A percentile compares a stretch with the other conserved stretches of the same genome.
phyloP scores from a whole-genome alignment of 2,113 vertebrate species.

The Brachyhypopomus gauderio region DNA sequence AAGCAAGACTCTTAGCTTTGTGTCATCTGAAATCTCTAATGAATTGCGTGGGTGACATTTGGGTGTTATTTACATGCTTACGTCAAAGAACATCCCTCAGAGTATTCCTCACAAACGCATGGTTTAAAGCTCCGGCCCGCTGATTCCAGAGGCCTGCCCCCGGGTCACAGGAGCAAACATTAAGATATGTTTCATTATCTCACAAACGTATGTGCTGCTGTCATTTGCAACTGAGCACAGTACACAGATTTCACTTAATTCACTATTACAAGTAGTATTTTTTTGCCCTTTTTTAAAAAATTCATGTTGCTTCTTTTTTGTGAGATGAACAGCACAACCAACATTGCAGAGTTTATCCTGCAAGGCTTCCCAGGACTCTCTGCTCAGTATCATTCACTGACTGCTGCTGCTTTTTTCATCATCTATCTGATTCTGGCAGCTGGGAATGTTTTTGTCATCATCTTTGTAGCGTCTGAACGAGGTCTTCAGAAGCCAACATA shows the following conservation, averaged over 20 bases:
- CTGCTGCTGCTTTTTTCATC: constrained; percentile 59
- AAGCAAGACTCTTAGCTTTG: neutral
- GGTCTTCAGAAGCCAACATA: constrained; percentile 62
- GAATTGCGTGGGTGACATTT: neutral
- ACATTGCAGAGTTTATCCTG: constrained; percentile 51
- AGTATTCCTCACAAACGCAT: neutral
- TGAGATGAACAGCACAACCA: constrained; percentile 39
- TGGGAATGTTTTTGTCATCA: constrained; percentile 67
- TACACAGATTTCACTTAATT: neutral
- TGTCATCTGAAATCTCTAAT: neutral
- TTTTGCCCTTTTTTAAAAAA: neutral
- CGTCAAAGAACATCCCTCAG: neutral
- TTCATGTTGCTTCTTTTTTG: neutral
- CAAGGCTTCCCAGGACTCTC: constrained; percentile 69
- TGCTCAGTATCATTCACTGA: constrained; percentile 52
- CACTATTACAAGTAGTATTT: neutral
- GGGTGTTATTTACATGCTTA: neutral
- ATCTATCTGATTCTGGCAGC: constrained; percentile 59
- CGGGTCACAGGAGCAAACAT: no score
- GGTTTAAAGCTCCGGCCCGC: constrained; percentile 2
- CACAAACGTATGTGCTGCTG: neutral
- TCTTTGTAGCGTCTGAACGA: constrained; percentile 56
- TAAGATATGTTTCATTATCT: neutral
- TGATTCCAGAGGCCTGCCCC: neutral
- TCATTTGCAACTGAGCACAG: no score